Conservation (phyloP, 2,797 vertebrate genomes). For the Neoniphon sammara region DNA sequence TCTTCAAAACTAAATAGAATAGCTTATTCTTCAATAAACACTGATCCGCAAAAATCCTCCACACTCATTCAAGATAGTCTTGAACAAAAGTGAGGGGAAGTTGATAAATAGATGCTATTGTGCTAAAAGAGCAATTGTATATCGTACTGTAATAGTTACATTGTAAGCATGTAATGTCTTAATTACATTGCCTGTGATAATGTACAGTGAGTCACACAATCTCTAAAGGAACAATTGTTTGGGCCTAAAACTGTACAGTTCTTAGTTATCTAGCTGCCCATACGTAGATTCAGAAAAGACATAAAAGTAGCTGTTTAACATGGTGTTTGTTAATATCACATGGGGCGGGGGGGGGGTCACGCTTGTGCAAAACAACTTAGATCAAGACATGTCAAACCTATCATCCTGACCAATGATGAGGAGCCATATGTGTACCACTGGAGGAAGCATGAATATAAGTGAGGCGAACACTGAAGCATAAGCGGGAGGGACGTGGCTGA, state of each 20-base stretch:
- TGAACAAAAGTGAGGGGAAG: slow-evolving; percentile 29
- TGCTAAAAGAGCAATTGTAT: slow-evolving; percentile 48
- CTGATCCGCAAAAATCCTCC: slow-evolving; percentile 37
- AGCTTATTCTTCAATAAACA: slow-evolving; percentile 40
- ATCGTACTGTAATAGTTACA: slow-evolving; percentile 60
- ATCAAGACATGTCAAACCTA: slow-evolving; percentile 4
- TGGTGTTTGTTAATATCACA: slow-evolving; percentile 31
- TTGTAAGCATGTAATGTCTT: slow-evolving; percentile 56
- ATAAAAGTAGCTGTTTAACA: slow-evolving; percentile 42
- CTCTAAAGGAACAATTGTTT: slow-evolving; percentile 29
- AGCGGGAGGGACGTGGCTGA: slow-evolving; percentile 43
- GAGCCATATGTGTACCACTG: slow-evolving; percentile 19
- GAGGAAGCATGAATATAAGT: slow-evolving; percentile 49
- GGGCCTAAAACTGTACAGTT: slow-evolving; percentile 43
- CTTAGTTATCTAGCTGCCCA: slow-evolving; percentile 53
- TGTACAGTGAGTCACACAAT: slow-evolving; percentile 50
- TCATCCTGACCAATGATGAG: slow-evolving; percentile 18
- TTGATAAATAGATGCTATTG: slow-evolving; percentile 51
- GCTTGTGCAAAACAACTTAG: slow-evolving; percentile 50
- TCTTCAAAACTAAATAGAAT: slow-evolving; percentile 34
- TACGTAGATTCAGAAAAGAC: slow-evolving; percentile 38
- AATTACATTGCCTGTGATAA: slow-evolving; percentile 45
- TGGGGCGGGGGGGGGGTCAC: slow-evolving; percentile 4
- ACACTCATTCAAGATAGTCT: slow-evolving; percentile 36
- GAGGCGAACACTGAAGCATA: slow-evolving; percentile 40